These are phyloP conservation scores for Oryzias celebensis DNA, from an alignment of 2,113 vertebrate species.

Conservation along the genomic window DNA sequence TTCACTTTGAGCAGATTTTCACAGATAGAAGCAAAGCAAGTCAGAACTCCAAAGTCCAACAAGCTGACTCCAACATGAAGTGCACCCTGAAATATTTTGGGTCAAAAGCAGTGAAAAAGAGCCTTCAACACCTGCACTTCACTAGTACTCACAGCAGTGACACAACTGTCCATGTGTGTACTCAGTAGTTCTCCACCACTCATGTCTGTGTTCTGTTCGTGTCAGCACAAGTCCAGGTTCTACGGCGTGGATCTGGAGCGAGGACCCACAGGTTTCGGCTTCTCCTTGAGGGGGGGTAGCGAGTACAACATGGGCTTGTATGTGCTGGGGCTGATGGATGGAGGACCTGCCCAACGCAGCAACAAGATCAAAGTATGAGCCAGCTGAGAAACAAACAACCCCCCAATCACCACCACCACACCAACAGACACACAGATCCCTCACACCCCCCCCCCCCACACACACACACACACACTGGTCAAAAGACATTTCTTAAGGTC, in stretches of 20 bases:
- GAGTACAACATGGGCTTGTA: conserved; percentile 83
- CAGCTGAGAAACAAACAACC: too few species aligned
- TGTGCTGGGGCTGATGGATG: conserved; percentile 82
- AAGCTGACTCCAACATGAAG: too few species aligned
- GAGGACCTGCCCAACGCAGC: conserved; percentile 82
- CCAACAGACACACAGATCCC: too few species aligned
- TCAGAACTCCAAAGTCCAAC: too few species aligned
- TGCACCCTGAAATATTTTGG: too few species aligned
- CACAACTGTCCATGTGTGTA: neutral
- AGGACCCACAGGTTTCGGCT: conserved; percentile 81
- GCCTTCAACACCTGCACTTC: neutral
- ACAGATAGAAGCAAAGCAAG: too few species aligned
- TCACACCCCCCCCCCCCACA: too few species aligned
- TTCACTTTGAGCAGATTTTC: too few species aligned
- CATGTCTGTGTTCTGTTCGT: neutral
- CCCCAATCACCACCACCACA: too few species aligned
- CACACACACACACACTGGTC: too few species aligned
- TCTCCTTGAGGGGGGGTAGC: conserved; percentile 82
- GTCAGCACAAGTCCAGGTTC: conserved; percentile 53
- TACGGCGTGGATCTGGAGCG: conserved; percentile 82
- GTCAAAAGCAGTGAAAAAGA: too few species aligned
- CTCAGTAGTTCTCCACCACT: neutral
- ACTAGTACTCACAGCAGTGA: neutral
- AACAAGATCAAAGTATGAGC: conserved; percentile 79
- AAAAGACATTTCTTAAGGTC: too few species aligned